Base-by-base conservation (phyloP, 2,888 invertebrate genomes). In the Mycalesis mineus region DNA sequence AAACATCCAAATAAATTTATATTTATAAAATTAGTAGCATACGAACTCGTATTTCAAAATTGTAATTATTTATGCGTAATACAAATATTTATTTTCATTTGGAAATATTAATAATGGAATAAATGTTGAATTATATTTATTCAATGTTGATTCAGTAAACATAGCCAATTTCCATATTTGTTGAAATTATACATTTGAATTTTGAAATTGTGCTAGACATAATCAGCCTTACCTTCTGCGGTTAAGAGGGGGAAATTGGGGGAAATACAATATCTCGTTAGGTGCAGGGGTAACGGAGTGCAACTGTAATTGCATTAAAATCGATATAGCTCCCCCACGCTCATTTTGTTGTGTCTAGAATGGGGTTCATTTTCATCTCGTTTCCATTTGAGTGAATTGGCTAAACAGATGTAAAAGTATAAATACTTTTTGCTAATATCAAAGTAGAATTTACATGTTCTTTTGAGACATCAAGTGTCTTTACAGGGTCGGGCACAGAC, bases 291-390 rank as follows among this genome's bases (percentile, higher is more conserved):
- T 48, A 48, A 33, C 48, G n/a, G 41, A 41, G 14, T 29, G 51
- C 51, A 51, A 51, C 40, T 40, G 51, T 42, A 53, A 58, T 57
- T 54, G 52, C 40, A 55, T 42, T 52, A 41, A 60, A 41, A 60
- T 51, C 49, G 48, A 55, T 55, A 55, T 55, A 48, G 15, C 39
- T 39, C 39, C 55, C 47, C 39, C 15, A 9, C 40, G 42, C 36
- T 33, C 33, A 47, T 14, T 15, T 33, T 45, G 31, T 33, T 47
- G 31, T 11, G 47, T 33, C 33, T 47, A 47, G 15, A 29, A 31
- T 47, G 31, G 31, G 33, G 47, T 47, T 31, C 31, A 47, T 47
- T 47, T 47, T 31, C n/a, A 15, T 45, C 45, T 45, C 29, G 29
- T 45, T 45, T 45, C 45, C 31, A 14, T 8, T 44, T 29, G 22